Evolutionary conservation across 2,113 vertebrate species (phyloP).

Genomic region (Plecturocebus donacophilus): DNA sequence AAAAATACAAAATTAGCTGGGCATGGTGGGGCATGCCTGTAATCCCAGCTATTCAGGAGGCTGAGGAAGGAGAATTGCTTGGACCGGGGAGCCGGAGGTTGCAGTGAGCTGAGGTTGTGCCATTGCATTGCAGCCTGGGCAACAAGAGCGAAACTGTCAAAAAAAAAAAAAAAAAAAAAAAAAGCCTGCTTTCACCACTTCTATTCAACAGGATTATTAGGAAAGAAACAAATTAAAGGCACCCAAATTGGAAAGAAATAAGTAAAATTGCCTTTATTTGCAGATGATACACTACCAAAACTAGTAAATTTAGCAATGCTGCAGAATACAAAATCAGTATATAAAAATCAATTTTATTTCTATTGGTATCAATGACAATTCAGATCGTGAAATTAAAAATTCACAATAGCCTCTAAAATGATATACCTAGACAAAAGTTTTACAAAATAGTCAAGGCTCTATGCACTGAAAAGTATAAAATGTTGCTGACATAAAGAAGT

Average conservation of each 20-base stretch:
- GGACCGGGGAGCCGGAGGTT: no score
- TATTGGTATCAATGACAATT: background rate
- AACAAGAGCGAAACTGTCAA: no score
- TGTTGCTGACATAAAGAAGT: background rate
- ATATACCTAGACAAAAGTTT: background rate
- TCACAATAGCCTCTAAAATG: background rate
- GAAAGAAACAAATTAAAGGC: background rate
- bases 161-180: no score
- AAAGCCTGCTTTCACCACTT: background rate
- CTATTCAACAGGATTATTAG: background rate
- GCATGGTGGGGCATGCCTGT: no score
- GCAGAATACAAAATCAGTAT: background rate
- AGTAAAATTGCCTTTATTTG: conserved; percentile 15
- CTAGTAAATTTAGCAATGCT: background rate
- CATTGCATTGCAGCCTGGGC: no score
- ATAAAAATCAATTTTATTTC: background rate
- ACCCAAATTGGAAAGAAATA: background rate
- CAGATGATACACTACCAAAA: background rate
- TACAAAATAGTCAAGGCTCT: background rate
- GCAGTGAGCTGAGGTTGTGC: no score
- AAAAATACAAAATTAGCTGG: no score
- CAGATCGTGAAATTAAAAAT: background rate
- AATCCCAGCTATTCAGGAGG: no score
- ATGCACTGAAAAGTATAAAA: background rate
- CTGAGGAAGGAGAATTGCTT: no score